phyloP scores from a whole-genome alignment of 2,888 invertebrate species.

The Cheilosia grossa region DNA sequence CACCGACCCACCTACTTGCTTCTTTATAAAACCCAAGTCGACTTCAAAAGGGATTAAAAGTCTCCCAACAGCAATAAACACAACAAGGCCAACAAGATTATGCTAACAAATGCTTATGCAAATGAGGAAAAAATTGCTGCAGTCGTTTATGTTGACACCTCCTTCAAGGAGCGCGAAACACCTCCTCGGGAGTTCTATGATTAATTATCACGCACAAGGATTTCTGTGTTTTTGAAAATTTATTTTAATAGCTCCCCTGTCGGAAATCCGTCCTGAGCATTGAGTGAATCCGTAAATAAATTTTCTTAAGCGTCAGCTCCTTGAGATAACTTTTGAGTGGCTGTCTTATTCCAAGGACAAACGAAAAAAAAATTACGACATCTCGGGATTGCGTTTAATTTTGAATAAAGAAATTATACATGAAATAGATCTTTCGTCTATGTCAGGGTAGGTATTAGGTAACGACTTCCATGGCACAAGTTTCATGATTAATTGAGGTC shows the following conservation, averaged over 20 bases:
- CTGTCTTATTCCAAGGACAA: constrained; percentile 13
- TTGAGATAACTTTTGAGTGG: constrained; percentile 3
- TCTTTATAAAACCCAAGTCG: constrained; percentile 28
- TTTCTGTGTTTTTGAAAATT: constrained; percentile 66
- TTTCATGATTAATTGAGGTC: constrained; percentile 71
- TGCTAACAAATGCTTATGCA: constrained; percentile 76
- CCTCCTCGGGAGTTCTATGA: constrained; percentile 48
- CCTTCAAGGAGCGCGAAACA: constrained; percentile 48
- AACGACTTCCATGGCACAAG: constrained; percentile 19
- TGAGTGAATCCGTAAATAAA: constrained; percentile 63
- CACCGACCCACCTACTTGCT: background rate
- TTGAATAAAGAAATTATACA: constrained; percentile 37
- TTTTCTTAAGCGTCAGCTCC: constrained; percentile 20
- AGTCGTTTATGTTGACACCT: constrained; percentile 77
- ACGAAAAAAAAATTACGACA: background rate
- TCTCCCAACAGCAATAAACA: constrained; percentile 72
- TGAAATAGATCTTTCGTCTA: background rate
- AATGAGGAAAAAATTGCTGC: constrained; percentile 76
- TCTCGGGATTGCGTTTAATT: constrained; percentile 46
- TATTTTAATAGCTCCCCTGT: constrained; percentile 73
- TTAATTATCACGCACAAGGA: constrained; percentile 71
- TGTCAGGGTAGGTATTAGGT: background rate
- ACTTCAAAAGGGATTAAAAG: constrained; percentile 73
- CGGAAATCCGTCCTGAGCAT: constrained; percentile 57
- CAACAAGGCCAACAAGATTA: constrained; percentile 65